Evolutionary conservation across 2,113 vertebrate species (phyloP), one percentile per base, ranked within the genome.

Genomic region (Bucco capensis): DNA sequence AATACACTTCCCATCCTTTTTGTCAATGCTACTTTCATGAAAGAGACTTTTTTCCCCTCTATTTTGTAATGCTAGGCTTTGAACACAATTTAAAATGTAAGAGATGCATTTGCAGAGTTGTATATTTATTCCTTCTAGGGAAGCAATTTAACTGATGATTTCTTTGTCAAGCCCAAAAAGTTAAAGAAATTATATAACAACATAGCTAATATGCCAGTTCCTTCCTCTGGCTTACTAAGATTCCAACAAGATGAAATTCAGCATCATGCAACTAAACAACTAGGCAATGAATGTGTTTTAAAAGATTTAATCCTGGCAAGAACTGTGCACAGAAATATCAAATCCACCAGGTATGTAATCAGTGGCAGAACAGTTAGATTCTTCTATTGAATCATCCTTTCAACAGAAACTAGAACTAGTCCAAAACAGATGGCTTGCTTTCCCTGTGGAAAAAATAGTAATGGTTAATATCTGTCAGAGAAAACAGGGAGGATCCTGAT

Each of bases 131-230:
- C 46, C 22, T 82, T 83, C 79, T 66, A 80, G 89, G 79, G 88
- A 89, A 93, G 80, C 53, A 93, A 95, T 96, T 95, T 73, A 90
- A 91, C 77, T 79, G 67, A 92, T 89, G 49, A 77, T 77, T 92
- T 92, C 70, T 94, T 94, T 92, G 89, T 67, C 73, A 91, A 85
- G 37, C 50, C 75, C 40, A 87, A 83, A 89, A 93, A 77, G 21
- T 95, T 92, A 38, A 94, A 91, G 54, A 75, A 78, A 83, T 75
- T 23, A 75, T 76, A 69, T 16, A 49, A 27, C 42, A 49, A 27
- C 42, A 71, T 60, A 70, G 66, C 62, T 93, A 73, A 94, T 91
- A 65, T 3, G 49, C 15, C 62, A 84, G 61, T 82, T 95, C 25
- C 33, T 96, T 87, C 60, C 64, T 87, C 74, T 90, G 23, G 54